Base-by-base conservation (phyloP, 2,888 invertebrate species). In the Drosophila conformis region DNA sequence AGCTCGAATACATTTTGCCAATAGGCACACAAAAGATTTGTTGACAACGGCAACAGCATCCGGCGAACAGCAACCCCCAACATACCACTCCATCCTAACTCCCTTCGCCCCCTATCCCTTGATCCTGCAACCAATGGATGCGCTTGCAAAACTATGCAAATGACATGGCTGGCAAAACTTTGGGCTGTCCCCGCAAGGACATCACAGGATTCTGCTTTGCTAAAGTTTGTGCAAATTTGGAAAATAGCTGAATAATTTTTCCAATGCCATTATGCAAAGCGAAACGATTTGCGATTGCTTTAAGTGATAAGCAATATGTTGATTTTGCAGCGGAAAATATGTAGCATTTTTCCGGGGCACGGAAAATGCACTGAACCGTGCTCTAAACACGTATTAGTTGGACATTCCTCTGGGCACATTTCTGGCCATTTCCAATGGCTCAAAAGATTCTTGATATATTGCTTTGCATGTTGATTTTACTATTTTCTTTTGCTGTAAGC, bases 1-100 rank as follows among this genome's bases (percentile, higher is more conserved):
- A 46, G 21, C 63, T 65, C 73, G 68, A 75, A 87, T 76, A 87
- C 73, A 82, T 82, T 69, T 82, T 85, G 85, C 85, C 85, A 80
- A 87, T 82, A 87, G 85, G 85, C 88, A 86, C 78, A 87, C 85
- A 89, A 89, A 87, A 87, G 88, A 86, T 86, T 84, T 84, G 89
- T 84, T 89, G 87, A 84, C 84, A 84, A 85, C 86, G 69, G 79
- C 83, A 87, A 80, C 69, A 72, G 76, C 76, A 84, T 76, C 78
- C 80, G 72, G 58, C 69, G 56, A 61, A 61, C 27, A 54, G 69
- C 53, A 66, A 15, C 21, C 25, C n/a, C 42, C 18, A 11, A 15
- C 25, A 21, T 25, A 1, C 46, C 1, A 15, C 15, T 15, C 21
- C 46, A 21, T 46, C 46, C 21, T 11, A 11, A 8, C 11, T 15